These are phyloP conservation scores for Psephotus haematonotus DNA, from an alignment of 2,113 vertebrate genomes.

Conservation along the genomic window DNA sequence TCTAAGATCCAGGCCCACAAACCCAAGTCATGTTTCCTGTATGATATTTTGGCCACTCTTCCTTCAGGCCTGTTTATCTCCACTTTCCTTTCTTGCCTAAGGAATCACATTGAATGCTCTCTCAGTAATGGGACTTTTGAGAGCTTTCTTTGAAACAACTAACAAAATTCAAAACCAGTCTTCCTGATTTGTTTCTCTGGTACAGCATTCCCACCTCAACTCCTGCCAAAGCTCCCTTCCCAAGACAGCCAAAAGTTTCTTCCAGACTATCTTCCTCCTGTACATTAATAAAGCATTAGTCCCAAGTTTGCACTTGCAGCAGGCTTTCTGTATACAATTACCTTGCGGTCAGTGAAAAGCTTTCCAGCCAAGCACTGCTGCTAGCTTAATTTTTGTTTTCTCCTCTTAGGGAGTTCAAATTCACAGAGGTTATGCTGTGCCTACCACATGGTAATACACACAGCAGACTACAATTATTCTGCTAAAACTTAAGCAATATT, in stretches of 20 bases:
- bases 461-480: neutral
- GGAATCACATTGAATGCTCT: neutral
- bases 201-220: neutral
- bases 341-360: neutral
- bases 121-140: neutral
- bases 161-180: slow-evolving; percentile 32
- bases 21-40: neutral
- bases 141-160: slow-evolving; percentile 17
- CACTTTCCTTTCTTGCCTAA: neutral
- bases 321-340: neutral
- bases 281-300: neutral
- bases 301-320: neutral
- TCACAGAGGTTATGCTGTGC: neutral
- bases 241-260: slow-evolving; percentile 5
- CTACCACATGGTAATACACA: neutral
- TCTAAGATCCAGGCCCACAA: neutral
- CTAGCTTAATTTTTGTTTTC: neutral
- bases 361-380: neutral
- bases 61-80: neutral
- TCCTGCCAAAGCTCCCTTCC: slow-evolving; percentile 7
- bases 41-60: neutral
- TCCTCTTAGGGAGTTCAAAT: neutral
- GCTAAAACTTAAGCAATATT: neutral
- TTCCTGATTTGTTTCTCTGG: neutral
- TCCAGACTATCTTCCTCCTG: neutral